A percentile compares a stretch with the other conserved stretches of the same genome.
These are phyloP conservation scores for Thinocorus orbignyianus DNA, from an alignment of 2,113 vertebrate genomes.

Conservation along the genomic window DNA sequence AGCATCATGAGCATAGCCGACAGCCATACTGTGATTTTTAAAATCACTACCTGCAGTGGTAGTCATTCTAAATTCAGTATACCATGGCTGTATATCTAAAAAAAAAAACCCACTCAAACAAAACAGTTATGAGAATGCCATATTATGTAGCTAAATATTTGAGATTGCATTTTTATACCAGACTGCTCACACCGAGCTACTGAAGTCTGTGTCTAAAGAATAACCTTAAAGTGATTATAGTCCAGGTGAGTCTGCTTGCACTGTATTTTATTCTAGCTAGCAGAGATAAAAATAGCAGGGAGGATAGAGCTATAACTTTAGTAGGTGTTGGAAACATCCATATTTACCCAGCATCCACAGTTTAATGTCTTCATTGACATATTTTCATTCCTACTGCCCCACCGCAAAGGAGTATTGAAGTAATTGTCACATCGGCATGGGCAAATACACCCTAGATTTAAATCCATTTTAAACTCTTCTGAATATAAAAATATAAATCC, in stretches of 20 bases:
- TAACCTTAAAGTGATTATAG: not conserved
- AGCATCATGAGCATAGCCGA: not conserved
- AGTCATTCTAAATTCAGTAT: not conserved
- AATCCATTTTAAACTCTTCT: not conserved
- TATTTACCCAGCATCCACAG: not conserved
- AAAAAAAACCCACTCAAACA: not conserved
- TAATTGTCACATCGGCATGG: not conserved
- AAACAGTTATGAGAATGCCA: not conserved
- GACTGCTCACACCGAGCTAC: not conserved
- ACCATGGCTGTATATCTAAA: not conserved
- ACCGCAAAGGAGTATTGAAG: not conserved
- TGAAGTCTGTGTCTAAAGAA: not conserved
- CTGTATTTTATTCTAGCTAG: not conserved
- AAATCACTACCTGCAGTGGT: not conserved
- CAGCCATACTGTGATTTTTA: not conserved
- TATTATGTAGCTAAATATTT: not conserved
- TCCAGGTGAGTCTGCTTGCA: not conserved
- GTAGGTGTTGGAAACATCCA: not conserved
- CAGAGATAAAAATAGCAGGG: not conserved
- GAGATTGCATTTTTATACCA: not conserved
- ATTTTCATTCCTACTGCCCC: not conserved
- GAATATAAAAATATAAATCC: not conserved
- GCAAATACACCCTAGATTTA: not conserved
- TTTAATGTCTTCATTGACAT: not conserved
- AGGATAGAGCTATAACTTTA: not conserved